Conservation (phyloP, 2,888 invertebrate species). For the Netelia virgata region DNA sequence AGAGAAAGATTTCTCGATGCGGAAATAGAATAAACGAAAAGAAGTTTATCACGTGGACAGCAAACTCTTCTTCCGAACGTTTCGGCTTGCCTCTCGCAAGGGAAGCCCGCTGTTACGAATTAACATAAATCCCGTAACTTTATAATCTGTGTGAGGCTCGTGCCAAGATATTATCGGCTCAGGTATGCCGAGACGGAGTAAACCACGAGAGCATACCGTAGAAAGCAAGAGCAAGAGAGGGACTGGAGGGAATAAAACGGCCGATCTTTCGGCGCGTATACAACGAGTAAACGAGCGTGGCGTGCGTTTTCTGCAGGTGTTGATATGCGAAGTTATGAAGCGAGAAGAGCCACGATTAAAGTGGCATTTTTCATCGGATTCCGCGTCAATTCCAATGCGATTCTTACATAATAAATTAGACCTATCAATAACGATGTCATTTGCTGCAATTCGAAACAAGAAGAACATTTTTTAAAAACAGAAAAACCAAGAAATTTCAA, state of each 20-base stretch:
- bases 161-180: constrained; percentile 79
- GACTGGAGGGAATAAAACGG: constrained; percentile 36
- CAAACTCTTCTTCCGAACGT: constrained; percentile 25
- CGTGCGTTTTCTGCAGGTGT: constrained; percentile 69
- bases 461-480: neutral
- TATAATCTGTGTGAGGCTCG: constrained; percentile 77
- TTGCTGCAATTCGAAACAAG: neutral
- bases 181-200: constrained; percentile 64
- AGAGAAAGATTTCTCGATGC: neutral
- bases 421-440: too few relatives aligned
- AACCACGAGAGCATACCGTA: constrained; percentile 37
- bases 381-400: constrained; percentile 42
- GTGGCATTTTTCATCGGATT: constrained; percentile 72
- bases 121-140: constrained; percentile 82
- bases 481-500: neutral
- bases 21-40: constrained; percentile 3
- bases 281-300: constrained; percentile 62
- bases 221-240: constrained; percentile 21
- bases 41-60: constrained; percentile 26
- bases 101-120: constrained; percentile 78
- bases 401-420: neutral
- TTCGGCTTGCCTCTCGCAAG: constrained; percentile 69
- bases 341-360: constrained; percentile 75
- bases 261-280: constrained; percentile 68
- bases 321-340: constrained; percentile 82